Conservation (phyloP, 2,113 vertebrate species). For the Arizona elegans region DNA sequence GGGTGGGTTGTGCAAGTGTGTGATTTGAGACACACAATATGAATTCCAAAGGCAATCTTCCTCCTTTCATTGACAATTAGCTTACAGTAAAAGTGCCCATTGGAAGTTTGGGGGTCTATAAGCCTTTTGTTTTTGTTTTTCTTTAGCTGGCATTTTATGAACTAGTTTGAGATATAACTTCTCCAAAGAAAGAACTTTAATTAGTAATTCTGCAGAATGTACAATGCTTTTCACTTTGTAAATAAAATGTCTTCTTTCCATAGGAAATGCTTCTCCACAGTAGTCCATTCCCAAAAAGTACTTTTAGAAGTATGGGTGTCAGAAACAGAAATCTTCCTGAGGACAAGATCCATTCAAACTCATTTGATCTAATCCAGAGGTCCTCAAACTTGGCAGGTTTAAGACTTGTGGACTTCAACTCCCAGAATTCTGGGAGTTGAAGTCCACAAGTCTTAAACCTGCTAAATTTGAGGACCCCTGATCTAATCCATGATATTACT, state of each 20-base stretch:
- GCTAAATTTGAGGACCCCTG: not conserved
- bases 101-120: not conserved
- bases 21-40: not conserved
- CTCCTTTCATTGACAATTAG: not conserved
- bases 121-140: not conserved
- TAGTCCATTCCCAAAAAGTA: not conserved
- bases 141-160: not conserved
- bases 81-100: not conserved
- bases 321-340: slow-evolving; percentile 3
- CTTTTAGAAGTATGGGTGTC: not conserved
- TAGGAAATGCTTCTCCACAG: not conserved
- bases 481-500: slow-evolving; percentile 6
- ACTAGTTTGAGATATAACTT: not conserved
- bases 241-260: not conserved
- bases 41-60: not conserved
- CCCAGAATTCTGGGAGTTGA: no score
- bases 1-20: not conserved
- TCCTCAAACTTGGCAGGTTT: no score
- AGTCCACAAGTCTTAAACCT: no score
- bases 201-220: not conserved
- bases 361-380: not conserved
- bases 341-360: slow-evolving; percentile 21
- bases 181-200: not conserved
- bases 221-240: slow-evolving; percentile 11
- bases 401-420: no score